Evolutionary conservation across 2,113 vertebrate genomes (phyloP), one percentile per base, ranked within the genome.

Genomic region (Galbula dea): DNA sequence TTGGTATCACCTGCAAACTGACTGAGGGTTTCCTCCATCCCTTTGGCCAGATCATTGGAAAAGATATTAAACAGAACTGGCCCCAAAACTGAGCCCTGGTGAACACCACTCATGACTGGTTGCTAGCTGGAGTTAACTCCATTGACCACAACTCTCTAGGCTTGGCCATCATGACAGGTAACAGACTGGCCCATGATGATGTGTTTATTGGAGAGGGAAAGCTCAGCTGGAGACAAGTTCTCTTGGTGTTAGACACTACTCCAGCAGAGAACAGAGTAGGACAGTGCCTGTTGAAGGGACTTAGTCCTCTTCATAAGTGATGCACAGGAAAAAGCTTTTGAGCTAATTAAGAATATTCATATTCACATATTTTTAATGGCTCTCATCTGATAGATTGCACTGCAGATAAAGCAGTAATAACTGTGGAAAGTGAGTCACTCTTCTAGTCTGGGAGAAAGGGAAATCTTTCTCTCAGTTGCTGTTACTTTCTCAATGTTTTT

Each of bases 121-220:
- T 43, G 41, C 41, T 15, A 43, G 15, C 41, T 43, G 41, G 41
- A 43, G 41, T 15, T 43, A 43, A 43, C 41, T 43, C 41, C 15
- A 43, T 43, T 11, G 11, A 43, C 41, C 11, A 12, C 41, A 43
- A 15, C 41, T 15, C 41, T 43, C 41, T 43, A 12, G 41, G 41
- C 41, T 15, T 15, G 15, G 11, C 41, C 41, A 43, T 43, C 41
- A 43, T 43, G 41, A 12, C 52, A n/a, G 36, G 21, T 57, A 43
- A 23, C 23, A 2, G 3, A 9, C 43, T 2, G 1, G 49, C 43
- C 39, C 10, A 0, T 27, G 2, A 5, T 30, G 45, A 27, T 68
- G 61, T 86, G 34, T 71, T 80, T 37, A 3, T 37, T 9, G 22
- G 2, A 6, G 12, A 11, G 27, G 13, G n/a, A 29, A 68, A 58